Evolutionary conservation across 2,113 vertebrate species (phyloP).

Genomic region (Bagarius yarrelli): DNA sequence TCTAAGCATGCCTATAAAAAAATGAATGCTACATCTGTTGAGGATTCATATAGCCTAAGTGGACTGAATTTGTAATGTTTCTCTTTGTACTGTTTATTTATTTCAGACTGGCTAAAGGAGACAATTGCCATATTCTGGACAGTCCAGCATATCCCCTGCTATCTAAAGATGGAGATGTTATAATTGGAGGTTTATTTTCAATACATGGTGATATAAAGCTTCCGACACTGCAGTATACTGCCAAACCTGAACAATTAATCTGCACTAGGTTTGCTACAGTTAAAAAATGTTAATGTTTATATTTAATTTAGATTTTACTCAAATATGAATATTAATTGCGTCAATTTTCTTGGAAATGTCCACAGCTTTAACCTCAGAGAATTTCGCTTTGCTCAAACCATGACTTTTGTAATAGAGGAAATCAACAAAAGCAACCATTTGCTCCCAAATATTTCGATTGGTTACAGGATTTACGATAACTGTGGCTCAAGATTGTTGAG

Average conservation of each 20-base stretch:
- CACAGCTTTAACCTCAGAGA: conserved; percentile 70
- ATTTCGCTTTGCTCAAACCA: conserved; percentile 71
- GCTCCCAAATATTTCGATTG: conserved; percentile 69
- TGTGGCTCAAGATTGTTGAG: conserved; percentile 69
- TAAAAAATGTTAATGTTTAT: not conserved
- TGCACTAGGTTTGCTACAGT: conserved; percentile 67
- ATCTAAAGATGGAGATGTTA: conserved; percentile 66
- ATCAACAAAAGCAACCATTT: conserved; percentile 66
- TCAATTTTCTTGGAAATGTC: not conserved
- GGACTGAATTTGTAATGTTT: conserved; percentile 8
- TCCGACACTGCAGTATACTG: conserved; percentile 58
- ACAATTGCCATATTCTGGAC: conserved; percentile 61
- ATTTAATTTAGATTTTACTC: not conserved
- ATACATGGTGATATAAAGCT: conserved; percentile 67
- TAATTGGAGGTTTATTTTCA: conserved; percentile 70
- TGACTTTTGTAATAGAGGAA: conserved; percentile 75
- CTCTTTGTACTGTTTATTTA: conserved; percentile 3
- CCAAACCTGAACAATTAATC: conserved; percentile 57
- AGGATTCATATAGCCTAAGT: not conserved
- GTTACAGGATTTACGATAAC: conserved; percentile 73
- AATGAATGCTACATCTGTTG: not conserved
- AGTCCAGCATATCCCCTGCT: conserved; percentile 63
- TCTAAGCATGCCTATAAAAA: conserved; percentile 32
- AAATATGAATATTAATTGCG: not conserved
- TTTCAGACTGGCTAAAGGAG: conserved; percentile 24